Evolutionary conservation across 2,113 vertebrate genomes (phyloP), one percentile per base, ranked within the genome.

Genomic region (Chaetops frenatus): DNA sequence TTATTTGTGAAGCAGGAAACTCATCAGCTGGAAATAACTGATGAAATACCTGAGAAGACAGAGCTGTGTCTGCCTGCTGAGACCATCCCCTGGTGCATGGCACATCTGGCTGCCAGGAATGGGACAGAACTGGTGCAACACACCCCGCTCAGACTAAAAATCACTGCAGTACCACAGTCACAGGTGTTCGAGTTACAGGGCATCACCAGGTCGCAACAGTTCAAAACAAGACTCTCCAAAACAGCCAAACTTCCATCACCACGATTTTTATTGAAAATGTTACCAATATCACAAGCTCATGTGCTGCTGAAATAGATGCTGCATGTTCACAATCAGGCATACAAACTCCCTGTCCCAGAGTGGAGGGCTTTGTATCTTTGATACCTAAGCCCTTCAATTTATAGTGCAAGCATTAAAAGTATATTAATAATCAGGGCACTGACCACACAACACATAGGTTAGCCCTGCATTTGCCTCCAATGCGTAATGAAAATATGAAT

Each of bases 121-220:
- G 40, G 15, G 64, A 81, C 10, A 29, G 7, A 4, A 17, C 3
- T 9, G 48, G 21, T 33, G 42, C 35, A 42, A 83, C 17, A 83
- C 17, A 36, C 11, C 31, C 38, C 58, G 21, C 50, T 42, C 25
- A 70, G 54, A 53, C 51, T 19, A 40, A 60, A 69, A 69, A 57
- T 48, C 45, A 58, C 7, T 44, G 56, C 45, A 48, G 31, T 48
- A 42, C 33, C 48, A 70, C 31, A 6, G 33, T 8, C 28, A 61
- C 13, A 2, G 1, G 2, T 18, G 29, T 38, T n/a, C 0, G 0
- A 69, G 67, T 21, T 31, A 48, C 31, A 65, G 21, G 20, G 15
- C 0, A 0, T 35, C 58, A 57, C 17, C 36, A n/a, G 10, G 38
- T 67, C 12, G n/a, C 11, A 38, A 23, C 15, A 45, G 28, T 15